These are phyloP conservation scores for Sitodiplosis mosellana DNA, from an alignment of 1,140 invertebrate genomes.

Conservation along the genomic window DNA sequence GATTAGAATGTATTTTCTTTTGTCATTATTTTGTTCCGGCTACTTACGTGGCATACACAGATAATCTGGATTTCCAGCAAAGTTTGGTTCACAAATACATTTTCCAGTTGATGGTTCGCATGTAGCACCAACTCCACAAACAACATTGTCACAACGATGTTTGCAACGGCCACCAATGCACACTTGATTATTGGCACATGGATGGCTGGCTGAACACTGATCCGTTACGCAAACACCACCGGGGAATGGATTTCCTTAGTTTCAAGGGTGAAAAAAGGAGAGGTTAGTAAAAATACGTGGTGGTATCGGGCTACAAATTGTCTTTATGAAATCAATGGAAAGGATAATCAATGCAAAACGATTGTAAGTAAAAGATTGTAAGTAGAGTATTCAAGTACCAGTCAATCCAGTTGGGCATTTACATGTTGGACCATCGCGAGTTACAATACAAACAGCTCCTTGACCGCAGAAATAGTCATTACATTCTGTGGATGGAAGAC, in stretches of 20 bases:
- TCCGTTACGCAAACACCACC: slow-evolving; percentile 65
- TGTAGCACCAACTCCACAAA: slow-evolving; percentile 62
- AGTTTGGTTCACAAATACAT: slow-evolving; percentile 71
- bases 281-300: too few species aligned
- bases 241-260: slow-evolving; percentile 82
- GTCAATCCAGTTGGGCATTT: slow-evolving; percentile 67
- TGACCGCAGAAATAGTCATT: slow-evolving; percentile 57
- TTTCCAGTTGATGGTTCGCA: slow-evolving; percentile 62
- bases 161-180: slow-evolving; percentile 74
- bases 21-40: not conserved
- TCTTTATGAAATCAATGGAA: too few species aligned
- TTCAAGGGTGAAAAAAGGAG: too few species aligned
- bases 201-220: slow-evolving; percentile 52
- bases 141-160: slow-evolving; percentile 61
- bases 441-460: slow-evolving; percentile 76
- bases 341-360: too few species aligned
- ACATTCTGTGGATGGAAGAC: slow-evolving; percentile 37
- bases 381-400: too few species aligned
- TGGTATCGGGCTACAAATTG: too few species aligned
- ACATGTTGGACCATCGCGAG: slow-evolving; percentile 66
- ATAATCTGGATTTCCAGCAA: slow-evolving; percentile 72
- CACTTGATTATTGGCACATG: slow-evolving; percentile 57
- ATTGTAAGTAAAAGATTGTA: too few species aligned
- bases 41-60: slow-evolving; percentile 80
- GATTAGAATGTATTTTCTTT: not conserved